Evolutionary conservation across 1,140 invertebrate species (phyloP).

Genomic region (Myzus persicae): DNA sequence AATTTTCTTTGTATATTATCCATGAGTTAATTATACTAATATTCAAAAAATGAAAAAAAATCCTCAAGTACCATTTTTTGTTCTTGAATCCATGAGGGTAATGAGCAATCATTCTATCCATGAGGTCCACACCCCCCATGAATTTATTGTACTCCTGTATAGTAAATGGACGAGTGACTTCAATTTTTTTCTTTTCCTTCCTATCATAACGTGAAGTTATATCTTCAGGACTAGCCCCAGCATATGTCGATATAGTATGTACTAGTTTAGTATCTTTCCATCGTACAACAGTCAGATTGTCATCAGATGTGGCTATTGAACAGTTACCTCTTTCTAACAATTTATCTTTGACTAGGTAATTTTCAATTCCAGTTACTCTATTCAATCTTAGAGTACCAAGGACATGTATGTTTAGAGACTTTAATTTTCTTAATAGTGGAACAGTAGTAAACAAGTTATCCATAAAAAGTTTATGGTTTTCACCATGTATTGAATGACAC

Average conservation of each 20-base stretch:
- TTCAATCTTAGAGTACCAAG: too few relatives aligned
- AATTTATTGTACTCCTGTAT: constrained; percentile 62
- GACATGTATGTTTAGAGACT: too few relatives aligned
- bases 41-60: constrained; percentile 62
- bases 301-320: neutral
- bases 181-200: neutral
- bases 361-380: too few relatives aligned
- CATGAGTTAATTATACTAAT: constrained; percentile 62
- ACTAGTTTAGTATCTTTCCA: neutral
- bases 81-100: constrained; percentile 61
- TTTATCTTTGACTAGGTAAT: neutral
- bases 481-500: neutral
- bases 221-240: neutral
- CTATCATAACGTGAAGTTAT: neutral
- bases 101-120: constrained; percentile 61
- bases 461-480: neutral
- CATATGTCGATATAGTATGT: neutral
- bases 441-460: neutral
- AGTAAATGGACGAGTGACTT: constrained; percentile 61
- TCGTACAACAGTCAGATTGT: neutral
- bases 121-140: constrained; percentile 61
- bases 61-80: constrained; percentile 62
- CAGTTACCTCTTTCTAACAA: neutral
- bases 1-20: constrained; percentile 55
- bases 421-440: too few relatives aligned